These are phyloP conservation scores for Drosophila nebulosa DNA, from an alignment of 1,140 invertebrate genomes.

Conservation along the genomic window DNA sequence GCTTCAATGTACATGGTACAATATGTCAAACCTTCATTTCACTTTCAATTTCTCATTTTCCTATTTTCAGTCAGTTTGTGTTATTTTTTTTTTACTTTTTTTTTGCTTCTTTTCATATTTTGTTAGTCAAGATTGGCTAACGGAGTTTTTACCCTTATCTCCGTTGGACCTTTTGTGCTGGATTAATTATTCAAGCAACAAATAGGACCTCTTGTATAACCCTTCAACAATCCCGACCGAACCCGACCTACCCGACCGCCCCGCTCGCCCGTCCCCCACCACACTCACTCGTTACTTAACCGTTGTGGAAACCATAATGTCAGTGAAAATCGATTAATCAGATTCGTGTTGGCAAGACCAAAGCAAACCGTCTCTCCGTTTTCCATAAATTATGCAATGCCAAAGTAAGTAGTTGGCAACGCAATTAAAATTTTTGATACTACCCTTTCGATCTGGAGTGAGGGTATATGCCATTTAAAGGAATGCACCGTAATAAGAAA, in stretches of 20 bases:
- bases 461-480: not conserved
- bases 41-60: slow-evolving; percentile 4
- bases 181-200: slow-evolving; percentile 28
- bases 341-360: slow-evolving; percentile 33
- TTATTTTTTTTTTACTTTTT: slow-evolving; percentile 7
- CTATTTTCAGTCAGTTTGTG: slow-evolving; percentile 41
- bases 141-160: slow-evolving; percentile 24
- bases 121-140: slow-evolving; percentile 11
- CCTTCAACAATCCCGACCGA: not conserved
- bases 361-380: not conserved
- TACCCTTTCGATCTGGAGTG: not conserved
- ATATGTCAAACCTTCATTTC: slow-evolving; percentile 3
- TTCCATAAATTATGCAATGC: slow-evolving; percentile 14
- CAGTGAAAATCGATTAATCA: slow-evolving; percentile 66
- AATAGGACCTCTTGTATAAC: slow-evolving; percentile 9
- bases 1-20: not conserved
- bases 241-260: too few species aligned
- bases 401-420: slow-evolving; percentile 46
- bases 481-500: too few species aligned
- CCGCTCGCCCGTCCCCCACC: too few species aligned
- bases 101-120: not conserved
- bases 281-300: too few species aligned
- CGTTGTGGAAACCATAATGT: slow-evolving; percentile 20
- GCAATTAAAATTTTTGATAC: slow-evolving; percentile 45
- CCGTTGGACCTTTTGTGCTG: not conserved